These are phyloP conservation scores for Gulo gulo DNA, from an alignment of 2,113 vertebrate species.

Conservation along the genomic window DNA sequence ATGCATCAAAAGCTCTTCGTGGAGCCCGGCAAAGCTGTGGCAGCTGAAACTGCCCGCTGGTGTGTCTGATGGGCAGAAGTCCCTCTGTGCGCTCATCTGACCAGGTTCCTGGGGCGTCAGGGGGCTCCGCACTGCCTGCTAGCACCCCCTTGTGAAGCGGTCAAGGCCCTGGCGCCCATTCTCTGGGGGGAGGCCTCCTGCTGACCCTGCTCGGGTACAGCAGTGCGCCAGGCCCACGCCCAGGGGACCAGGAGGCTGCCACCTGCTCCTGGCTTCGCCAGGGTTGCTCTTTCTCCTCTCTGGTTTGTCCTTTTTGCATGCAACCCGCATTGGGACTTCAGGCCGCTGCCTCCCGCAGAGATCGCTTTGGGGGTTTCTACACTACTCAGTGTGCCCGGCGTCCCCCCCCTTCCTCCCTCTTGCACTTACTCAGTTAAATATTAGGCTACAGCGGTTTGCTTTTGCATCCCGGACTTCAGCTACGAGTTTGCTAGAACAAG, in stretches of 20 bases:
- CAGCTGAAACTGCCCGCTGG: fast-evolving
- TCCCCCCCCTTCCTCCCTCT: neutral
- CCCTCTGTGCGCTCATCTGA: fast-evolving
- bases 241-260: too few relatives aligned
- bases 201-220: fast-evolving
- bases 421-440: neutral
- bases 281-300: neutral
- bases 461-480: neutral
- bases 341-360: neutral
- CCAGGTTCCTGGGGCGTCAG: neutral
- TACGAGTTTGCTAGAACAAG: neutral
- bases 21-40: fast-evolving
- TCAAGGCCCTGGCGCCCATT: neutral
- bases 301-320: neutral
- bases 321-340: neutral
- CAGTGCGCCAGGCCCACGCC: fast-evolving
- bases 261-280: fast-evolving
- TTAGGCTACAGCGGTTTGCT: neutral
- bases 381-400: neutral
- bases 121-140: fast-evolving
- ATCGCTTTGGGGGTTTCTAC: fast-evolving
- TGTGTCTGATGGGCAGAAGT: neutral
- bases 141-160: fast-evolving
- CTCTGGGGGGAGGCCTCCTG: fast-evolving
- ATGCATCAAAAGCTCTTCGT: neutral